A percentile compares a stretch with the other conserved stretches of the same genome.
These are phyloP conservation scores for Oryzias dopingdopingensis DNA, from an alignment of 2,797 vertebrate species.

Conservation along the genomic window DNA sequence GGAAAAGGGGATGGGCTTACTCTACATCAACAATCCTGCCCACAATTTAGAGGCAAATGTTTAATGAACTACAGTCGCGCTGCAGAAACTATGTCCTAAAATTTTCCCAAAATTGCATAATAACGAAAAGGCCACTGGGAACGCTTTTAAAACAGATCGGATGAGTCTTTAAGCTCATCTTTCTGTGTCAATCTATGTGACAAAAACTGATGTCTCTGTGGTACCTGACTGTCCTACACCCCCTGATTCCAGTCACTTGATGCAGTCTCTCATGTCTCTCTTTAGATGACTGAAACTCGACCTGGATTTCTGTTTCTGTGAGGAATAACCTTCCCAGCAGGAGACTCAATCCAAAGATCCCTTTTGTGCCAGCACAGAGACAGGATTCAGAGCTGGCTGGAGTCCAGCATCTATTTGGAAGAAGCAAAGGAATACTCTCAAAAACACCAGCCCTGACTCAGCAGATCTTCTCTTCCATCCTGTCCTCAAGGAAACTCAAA, in stretches of 20 bases:
- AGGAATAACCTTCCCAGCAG: constrained; percentile 56
- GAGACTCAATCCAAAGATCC: constrained; percentile 46
- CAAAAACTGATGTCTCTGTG: constrained; percentile 12
- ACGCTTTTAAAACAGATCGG: no score
- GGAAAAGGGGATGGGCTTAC: no score
- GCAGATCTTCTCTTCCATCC: constrained; percentile 31
- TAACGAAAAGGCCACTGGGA: no score
- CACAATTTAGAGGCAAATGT: no score
- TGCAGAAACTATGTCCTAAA: no score
- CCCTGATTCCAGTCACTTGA: constrained; percentile 35
- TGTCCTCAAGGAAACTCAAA: constrained; percentile 41
- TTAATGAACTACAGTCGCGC: no score
- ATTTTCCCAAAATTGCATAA: no score
- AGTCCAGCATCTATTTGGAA: constrained; percentile 50
- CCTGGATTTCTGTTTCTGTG: constrained; percentile 51
- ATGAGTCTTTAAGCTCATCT: neutral
- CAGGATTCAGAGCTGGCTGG: constrained; percentile 51
- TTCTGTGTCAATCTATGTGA: constrained; percentile 1
- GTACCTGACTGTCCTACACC: constrained; percentile 6
- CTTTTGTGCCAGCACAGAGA: constrained; percentile 41
- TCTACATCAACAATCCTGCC: no score
- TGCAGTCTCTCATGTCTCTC: constrained; percentile 47
- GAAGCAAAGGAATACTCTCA: constrained; percentile 36
- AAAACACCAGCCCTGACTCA: constrained; percentile 52
- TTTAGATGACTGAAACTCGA: constrained; percentile 73